Evolutionary conservation across 2,888 invertebrate genomes (phyloP).

Genomic region (Sinelater perroti): DNA sequence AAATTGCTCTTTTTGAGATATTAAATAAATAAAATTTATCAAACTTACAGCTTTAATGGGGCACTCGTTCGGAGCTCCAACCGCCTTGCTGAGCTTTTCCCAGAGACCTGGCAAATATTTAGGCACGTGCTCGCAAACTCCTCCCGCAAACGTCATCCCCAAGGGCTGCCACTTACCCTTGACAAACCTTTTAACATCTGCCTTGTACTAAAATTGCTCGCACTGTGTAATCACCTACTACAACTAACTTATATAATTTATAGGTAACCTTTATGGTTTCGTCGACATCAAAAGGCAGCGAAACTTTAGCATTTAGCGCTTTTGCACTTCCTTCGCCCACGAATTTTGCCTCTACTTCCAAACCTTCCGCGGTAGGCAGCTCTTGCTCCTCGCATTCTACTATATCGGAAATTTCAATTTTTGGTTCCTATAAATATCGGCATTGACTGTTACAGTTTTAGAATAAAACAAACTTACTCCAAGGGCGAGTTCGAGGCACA

Average conservation of each 20-base stretch:
- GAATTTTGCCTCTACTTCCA: constrained; percentile 1
- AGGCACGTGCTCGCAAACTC: constrained; percentile 10
- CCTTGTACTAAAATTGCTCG: constrained; percentile 9
- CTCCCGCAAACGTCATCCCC: neutral
- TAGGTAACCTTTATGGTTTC: constrained; percentile 26
- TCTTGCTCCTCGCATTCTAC: constrained; percentile 9
- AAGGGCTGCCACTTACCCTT: constrained; percentile 7
- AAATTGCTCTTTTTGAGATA: too few species aligned
- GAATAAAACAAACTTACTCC: too few species aligned
- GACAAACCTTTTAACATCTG: constrained; percentile 3
- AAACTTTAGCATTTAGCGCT: constrained; percentile 13
- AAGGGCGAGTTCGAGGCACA: too few species aligned
- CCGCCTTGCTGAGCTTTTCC: constrained; percentile 24
- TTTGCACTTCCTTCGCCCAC: neutral
- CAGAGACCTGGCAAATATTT: constrained; percentile 26
- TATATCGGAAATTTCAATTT: neutral
- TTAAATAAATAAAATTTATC: too few species aligned
- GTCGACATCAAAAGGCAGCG: constrained; percentile 24
- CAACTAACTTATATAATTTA: constrained; percentile 11
- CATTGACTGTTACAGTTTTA: too few species aligned
- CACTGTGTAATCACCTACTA: neutral
- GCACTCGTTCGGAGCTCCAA: constrained; percentile 15
- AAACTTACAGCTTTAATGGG: constrained; percentile 32
- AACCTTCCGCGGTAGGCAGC: constrained; percentile 2
- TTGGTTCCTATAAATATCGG: too few species aligned